Percentiles rank a stretch among this genome's conserved stretches.
Conservation (phyloP, 2,888 invertebrate genomes). For the Dugesia japonica region DNA sequence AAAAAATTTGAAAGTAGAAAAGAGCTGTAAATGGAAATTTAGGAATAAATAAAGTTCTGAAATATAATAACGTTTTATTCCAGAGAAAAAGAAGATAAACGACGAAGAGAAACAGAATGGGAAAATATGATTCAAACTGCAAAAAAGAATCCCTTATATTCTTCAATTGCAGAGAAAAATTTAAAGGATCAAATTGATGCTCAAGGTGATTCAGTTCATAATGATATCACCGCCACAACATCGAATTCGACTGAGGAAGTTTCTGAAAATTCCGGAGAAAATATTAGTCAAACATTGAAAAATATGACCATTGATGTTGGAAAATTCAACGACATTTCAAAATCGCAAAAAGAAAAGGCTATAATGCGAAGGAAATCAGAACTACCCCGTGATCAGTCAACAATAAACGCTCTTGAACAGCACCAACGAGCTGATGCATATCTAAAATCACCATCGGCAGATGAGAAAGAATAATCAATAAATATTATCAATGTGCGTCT, state of each 20-base stretch:
- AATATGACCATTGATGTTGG: not conserved
- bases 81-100: constrained; percentile 32
- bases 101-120: constrained; percentile 26
- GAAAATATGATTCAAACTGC: constrained; percentile 25
- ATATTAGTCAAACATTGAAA: not conserved
- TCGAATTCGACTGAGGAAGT: not conserved
- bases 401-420: constrained; percentile 25
- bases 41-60: too few relatives aligned
- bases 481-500: not conserved
- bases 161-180: not conserved
- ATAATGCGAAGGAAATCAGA: constrained; percentile 34
- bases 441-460: constrained; percentile 14
- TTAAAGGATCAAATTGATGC: constrained; percentile 2
- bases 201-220: not conserved
- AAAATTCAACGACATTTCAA: not conserved
- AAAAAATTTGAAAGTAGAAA: too few relatives aligned
- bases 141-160: constrained; percentile 32
- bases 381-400: constrained; percentile 27
- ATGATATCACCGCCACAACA: not conserved
- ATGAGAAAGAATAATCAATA: not conserved
- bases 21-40: too few relatives aligned
- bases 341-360: constrained; percentile 32
- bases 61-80: too few relatives aligned
- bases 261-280: constrained; percentile 2
- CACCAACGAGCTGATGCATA: constrained; percentile 28